Evolutionary conservation across 2,888 invertebrate genomes (phyloP).

Genomic region (Sphaeridia pumilis): DNA sequence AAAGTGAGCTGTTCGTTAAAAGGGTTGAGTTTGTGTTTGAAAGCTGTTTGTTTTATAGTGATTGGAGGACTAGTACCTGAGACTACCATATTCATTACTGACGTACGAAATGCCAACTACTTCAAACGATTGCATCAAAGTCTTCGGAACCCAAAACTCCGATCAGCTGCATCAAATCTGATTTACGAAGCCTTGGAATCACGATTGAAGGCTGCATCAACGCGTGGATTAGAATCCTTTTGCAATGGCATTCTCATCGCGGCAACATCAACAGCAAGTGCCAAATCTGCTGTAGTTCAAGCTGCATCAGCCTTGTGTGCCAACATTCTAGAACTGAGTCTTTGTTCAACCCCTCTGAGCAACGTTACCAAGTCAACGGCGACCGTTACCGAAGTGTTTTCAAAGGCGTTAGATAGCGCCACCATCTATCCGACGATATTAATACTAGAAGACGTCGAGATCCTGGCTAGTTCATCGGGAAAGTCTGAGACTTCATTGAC

Average conservation of each 20-base stretch:
- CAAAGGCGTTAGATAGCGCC: constrained; percentile 40
- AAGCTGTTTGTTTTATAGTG: not conserved
- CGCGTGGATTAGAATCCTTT: constrained; percentile 5
- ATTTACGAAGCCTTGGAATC: constrained; percentile 19
- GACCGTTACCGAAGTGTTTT: constrained; percentile 44
- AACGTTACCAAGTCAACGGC: constrained; percentile 38
- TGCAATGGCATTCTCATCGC: constrained; percentile 40
- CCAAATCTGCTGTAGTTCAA: constrained; percentile 46
- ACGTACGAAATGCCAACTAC: constrained; percentile 24
- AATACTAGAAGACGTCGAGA: constrained; percentile 35
- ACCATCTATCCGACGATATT: constrained; percentile 40
- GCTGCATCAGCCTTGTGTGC: constrained; percentile 43
- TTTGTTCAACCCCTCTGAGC: not conserved
- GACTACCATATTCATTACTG: constrained; percentile 26
- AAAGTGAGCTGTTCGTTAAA: not conserved
- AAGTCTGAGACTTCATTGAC: constrained; percentile 1
- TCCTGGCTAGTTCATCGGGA: not conserved
- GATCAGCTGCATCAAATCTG: constrained; percentile 10
- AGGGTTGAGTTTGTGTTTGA: not conserved
- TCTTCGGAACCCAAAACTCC: not conserved
- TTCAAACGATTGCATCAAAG: constrained; percentile 16
- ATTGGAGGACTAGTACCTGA: constrained; percentile 24
- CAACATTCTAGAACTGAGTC: constrained; percentile 37
- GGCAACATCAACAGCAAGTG: constrained; percentile 51
- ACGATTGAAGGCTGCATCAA: constrained; percentile 16